phyloP scores from a whole-genome alignment of 2,888 invertebrate species.

The Lycaena phlaeas region DNA sequence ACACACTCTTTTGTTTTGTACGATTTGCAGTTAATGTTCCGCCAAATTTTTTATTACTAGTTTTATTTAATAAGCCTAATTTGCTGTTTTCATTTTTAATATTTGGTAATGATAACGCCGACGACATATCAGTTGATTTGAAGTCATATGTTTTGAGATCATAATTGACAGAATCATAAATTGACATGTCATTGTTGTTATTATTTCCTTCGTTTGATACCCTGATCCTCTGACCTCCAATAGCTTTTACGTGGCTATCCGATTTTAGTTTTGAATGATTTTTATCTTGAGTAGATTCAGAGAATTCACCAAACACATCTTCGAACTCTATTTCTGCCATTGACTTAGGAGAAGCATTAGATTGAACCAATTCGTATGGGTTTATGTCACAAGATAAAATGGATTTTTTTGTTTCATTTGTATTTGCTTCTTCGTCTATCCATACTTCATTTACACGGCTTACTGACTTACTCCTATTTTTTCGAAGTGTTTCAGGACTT shows the following conservation, averaged over 20 bases:
- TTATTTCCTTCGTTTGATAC: constrained; percentile 70
- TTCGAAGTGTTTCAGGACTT: constrained; percentile 50
- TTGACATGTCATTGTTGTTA: constrained; percentile 46
- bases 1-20: constrained; percentile 61
- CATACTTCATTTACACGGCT: constrained; percentile 63
- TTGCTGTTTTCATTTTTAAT: constrained; percentile 60
- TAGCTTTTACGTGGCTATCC: constrained; percentile 74
- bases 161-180: constrained; percentile 63
- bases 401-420: constrained; percentile 72
- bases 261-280: constrained; percentile 47
- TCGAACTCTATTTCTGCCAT: constrained; percentile 67
- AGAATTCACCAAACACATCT: constrained; percentile 60
- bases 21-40: constrained; percentile 41
- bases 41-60: constrained; percentile 44
- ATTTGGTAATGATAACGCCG: constrained; percentile 52
- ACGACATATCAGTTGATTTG: constrained; percentile 44
- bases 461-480: constrained; percentile 61
- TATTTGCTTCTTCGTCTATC: constrained; percentile 48
- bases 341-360: constrained; percentile 55
- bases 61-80: constrained; percentile 43
- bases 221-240: constrained; percentile 79
- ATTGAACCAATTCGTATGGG: constrained; percentile 85
- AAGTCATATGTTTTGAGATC: constrained; percentile 59
- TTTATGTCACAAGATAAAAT: constrained; percentile 89
- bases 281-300: constrained; percentile 46